phyloP scores from a whole-genome alignment of 1,140 invertebrate genomes.

The Oryzaephilus surinamensis region DNA sequence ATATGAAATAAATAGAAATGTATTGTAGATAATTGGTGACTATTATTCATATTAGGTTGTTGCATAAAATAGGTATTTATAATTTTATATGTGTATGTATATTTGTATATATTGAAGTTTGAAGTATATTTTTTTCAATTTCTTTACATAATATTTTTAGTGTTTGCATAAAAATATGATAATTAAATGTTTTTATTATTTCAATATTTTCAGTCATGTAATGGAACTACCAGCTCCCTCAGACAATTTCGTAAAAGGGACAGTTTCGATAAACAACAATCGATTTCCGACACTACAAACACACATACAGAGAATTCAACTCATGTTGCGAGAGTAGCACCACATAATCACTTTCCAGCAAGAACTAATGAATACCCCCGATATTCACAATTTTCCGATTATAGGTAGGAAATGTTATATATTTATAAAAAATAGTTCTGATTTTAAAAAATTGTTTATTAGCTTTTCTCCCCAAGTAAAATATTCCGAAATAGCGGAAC shows the following conservation, averaged over 20 bases:
- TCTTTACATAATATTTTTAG: too few species aligned
- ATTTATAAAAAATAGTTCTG: background rate
- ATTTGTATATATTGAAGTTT: too few species aligned
- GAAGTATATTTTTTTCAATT: too few species aligned
- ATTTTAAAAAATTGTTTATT: conserved; percentile 3
- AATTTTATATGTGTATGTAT: too few species aligned
- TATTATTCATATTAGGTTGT: too few species aligned
- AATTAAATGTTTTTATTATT: too few species aligned
- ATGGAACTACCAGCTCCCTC: conserved; percentile 28
- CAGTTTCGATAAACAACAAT: conserved; percentile 20
- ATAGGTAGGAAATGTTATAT: conserved; percentile 1
- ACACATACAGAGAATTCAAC: conserved; percentile 11
- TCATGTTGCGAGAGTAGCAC: conserved; percentile 28
- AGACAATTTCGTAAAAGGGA: conserved; percentile 33
- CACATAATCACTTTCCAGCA: conserved; percentile 27
- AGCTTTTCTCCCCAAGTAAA: conserved; percentile 23
- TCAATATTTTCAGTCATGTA: too few species aligned
- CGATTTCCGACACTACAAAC: conserved; percentile 5
- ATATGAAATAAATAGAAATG: too few species aligned
- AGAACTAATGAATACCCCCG: conserved; percentile 20
- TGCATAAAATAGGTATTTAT: too few species aligned
- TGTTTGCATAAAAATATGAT: too few species aligned
- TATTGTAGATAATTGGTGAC: too few species aligned
- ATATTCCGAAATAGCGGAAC: conserved; percentile 32
- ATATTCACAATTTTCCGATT: conserved; percentile 10